phyloP scores from a whole-genome alignment of 2,888 invertebrate genomes.

The Netelia fuscicornis region DNA sequence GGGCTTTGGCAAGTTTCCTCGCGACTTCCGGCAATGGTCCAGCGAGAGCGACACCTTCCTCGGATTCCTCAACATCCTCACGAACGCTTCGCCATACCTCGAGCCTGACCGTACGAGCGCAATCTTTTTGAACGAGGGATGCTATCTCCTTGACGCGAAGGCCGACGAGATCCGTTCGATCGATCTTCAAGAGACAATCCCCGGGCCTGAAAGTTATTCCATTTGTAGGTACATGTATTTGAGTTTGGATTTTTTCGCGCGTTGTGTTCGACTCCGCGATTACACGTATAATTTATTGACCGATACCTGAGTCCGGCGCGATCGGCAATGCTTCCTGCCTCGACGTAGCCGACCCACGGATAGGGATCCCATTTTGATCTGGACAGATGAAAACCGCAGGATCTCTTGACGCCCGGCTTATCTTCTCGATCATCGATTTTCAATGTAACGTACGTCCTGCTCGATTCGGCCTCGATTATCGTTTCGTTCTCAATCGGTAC shows the following conservation, averaged over 20 bases:
- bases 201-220: constrained; percentile 85
- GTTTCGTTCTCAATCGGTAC: constrained; percentile 45
- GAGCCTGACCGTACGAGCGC: constrained; percentile 73
- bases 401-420: constrained; percentile 73
- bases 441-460: constrained; percentile 68
- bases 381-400: constrained; percentile 90
- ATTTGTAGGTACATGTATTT: too few species aligned
- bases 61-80: constrained; percentile 32
- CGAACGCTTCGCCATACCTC: constrained; percentile 78
- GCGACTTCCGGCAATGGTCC: constrained; percentile 82
- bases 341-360: constrained; percentile 91
- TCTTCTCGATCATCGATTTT: constrained; percentile 61
- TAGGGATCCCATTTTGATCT: constrained; percentile 93
- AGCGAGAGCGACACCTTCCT: constrained; percentile 74
- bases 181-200: constrained; percentile 90
- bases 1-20: constrained; percentile 78
- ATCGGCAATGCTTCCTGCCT: constrained; percentile 88
- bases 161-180: constrained; percentile 87
- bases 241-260: too few species aligned
- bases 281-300: too few species aligned
- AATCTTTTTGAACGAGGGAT: constrained; percentile 75
- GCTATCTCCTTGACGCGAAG: constrained; percentile 86
- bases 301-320: constrained; percentile 87
- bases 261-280: too few species aligned
- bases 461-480: constrained; percentile 41